Conservation (phyloP, 2,113 vertebrate genomes). For the Trogon melanurus region DNA sequence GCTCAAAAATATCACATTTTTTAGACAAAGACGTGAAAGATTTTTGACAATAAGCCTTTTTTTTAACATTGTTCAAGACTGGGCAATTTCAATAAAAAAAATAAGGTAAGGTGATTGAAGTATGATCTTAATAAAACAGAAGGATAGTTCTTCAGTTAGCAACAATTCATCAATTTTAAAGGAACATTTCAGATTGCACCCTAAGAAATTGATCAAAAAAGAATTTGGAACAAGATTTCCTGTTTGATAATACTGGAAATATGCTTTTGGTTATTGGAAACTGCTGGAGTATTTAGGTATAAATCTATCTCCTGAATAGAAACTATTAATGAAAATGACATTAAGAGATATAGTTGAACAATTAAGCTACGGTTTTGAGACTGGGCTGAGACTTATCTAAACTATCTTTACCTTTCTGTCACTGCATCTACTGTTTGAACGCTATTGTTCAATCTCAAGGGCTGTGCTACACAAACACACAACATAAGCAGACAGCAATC, state of each 20-base stretch:
- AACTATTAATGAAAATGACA: background rate
- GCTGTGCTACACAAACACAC: accelerated
- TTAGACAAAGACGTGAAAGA: background rate
- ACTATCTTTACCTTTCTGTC: background rate
- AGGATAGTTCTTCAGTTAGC: background rate
- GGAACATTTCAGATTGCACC: background rate
- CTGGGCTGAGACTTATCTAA: background rate
- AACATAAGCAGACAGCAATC: background rate
- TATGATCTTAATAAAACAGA: background rate
- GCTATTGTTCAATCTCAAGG: background rate
- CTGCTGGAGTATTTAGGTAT: background rate
- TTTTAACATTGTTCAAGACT: background rate
- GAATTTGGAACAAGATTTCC: background rate
- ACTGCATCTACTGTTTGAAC: background rate
- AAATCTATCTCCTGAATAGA: background rate
- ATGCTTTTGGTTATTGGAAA: background rate
- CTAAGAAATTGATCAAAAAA: background rate
- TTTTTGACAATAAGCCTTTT: background rate
- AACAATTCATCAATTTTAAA: background rate
- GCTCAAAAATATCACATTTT: background rate
- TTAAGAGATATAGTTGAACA: background rate
- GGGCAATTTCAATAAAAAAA: background rate
- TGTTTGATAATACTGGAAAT: background rate
- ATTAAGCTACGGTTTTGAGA: background rate
- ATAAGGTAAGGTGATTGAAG: background rate